Base-by-base conservation (phyloP, 1,140 invertebrate species). In the Drosophila suzukii region DNA sequence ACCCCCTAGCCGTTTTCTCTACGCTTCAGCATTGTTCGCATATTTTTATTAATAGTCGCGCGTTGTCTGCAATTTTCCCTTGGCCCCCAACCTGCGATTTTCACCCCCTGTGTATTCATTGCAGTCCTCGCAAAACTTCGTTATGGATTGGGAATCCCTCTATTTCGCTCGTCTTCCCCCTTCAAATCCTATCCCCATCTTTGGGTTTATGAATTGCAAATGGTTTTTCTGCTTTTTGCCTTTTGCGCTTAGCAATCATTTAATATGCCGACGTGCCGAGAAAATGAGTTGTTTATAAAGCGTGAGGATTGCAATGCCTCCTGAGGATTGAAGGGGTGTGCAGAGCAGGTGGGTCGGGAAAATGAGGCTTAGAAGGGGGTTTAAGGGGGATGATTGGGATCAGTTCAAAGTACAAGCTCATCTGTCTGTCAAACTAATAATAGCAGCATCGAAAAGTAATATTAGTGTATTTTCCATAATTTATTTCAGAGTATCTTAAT, bases 41-140 rank as follows among this genome's bases (percentile, higher is more conserved):
- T 82, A 83, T 78, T 82, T 82, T 82, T 82, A 82, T 82, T 82
- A 82, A 82, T 82, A 82, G 79, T 82, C 79, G 70, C 80, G 79
- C 79, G 79, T 83, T 78, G 79, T 82, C 79, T 82, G 79, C 79
- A 78, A 78, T 78, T 82, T 82, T 78, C 70, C 75, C 63, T 65
- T 56, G 50, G 59, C 61, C 36, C 61, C 36, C 38, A 57, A 39
- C 50, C 46, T 41, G 41, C 24, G 3, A 41, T 57, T 50, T 46
- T 30, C 34, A 32, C 41, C 60, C 38, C 41, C 60, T 20, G 12
- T 41, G 49, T 55, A 78, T 78, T 71, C 74, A 78, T 78, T 78
- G 74, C 73, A 71, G 51, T 41, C 43, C 51, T 51, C 27, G 34
- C 51, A 71, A 71, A 77, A 78, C 75, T 78, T 78, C 75, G 75